phyloP scores from a whole-genome alignment of 2,888 invertebrate species.

The Helleia helle region DNA sequence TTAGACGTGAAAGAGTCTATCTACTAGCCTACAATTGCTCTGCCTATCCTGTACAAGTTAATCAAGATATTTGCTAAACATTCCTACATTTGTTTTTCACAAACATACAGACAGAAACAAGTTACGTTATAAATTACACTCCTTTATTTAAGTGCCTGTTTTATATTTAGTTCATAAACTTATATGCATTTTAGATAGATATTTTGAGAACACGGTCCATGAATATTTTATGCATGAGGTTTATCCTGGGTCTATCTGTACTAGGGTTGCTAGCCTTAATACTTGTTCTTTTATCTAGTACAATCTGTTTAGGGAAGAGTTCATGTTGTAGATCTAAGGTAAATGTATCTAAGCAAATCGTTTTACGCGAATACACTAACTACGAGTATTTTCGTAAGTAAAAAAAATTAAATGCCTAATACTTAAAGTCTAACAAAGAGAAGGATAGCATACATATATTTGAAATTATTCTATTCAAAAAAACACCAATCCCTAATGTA shows the following conservation, averaged over 20 bases:
- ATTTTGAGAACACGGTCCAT: slow-evolving; percentile 5
- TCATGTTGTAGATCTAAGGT: neutral
- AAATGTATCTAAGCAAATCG: neutral
- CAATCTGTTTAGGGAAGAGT: slow-evolving; percentile 5
- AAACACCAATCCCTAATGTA: no score
- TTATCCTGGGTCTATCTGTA: slow-evolving; percentile 4
- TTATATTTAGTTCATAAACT: neutral
- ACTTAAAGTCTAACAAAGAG: no score
- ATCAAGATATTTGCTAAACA: no score
- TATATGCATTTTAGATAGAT: slow-evolving; percentile 5
- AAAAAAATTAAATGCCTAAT: no score
- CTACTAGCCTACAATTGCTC: no score
- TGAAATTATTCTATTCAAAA: no score
- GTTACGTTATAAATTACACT: neutral
- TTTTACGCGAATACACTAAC: no score
- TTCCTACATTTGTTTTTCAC: no score
- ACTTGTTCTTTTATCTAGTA: slow-evolving; percentile 1
- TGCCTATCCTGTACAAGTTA: no score
- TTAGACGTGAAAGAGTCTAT: no score
- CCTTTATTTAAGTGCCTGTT: neutral
- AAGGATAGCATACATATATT: no score
- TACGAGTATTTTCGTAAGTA: no score
- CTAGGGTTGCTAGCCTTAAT: slow-evolving; percentile 7
- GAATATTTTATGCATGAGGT: slow-evolving; percentile 9
- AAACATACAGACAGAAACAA: neutral